Base-by-base conservation (phyloP, 2,888 invertebrate species). In the Hipparchia sbordonii region DNA sequence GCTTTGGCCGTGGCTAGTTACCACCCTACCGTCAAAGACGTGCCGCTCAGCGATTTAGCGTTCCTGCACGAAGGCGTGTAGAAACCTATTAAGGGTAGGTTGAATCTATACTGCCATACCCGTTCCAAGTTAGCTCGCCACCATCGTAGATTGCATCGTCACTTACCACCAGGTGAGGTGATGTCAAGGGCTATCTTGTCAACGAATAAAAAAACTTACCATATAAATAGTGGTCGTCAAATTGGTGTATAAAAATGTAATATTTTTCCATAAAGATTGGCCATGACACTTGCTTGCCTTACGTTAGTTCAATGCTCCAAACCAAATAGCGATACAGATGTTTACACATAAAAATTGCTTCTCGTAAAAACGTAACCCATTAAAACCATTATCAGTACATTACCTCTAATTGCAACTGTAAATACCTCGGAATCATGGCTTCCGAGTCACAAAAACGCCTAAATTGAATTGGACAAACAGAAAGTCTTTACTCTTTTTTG, bases 301-400 rank as follows among this genome's bases (percentile, higher is more conserved):
- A 67, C 7, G 6, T 46, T 46, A 23, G 59, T 59, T 59, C 65
- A 65, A 59, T 59, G 57, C 39, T 51, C 39, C 13, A 48, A 45
- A 69, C 54, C 33, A 48, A 39, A n/a, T 54, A n/a, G n/a, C 51
- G 61, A 52, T 52, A 61, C 61, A 60, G 52, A 61, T 60, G 52
- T 69, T 69, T 61, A 61, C 52, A 61, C 52, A 69, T 59, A 67
- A 67, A 65, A 65, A 67, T 57, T 57, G 57, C 45, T 65, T 10
- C 33, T 33, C 23, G 65, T 45, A 45, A 67, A 67, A 57, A 67
- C 56, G 10, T 13, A 4, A 10, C 46, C 67, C 67, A 67, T 66
- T 54, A 66, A 66, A 66, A 66, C 66, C 33, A 66, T 67, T 67
- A 67, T 57, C 67, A 57, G 67, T 56, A 45, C 57, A 57, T 56